Evolutionary conservation across 1,140 invertebrate species (phyloP), one percentile per base, ranked within the genome.

Genomic region (Saccostrea echinata): DNA sequence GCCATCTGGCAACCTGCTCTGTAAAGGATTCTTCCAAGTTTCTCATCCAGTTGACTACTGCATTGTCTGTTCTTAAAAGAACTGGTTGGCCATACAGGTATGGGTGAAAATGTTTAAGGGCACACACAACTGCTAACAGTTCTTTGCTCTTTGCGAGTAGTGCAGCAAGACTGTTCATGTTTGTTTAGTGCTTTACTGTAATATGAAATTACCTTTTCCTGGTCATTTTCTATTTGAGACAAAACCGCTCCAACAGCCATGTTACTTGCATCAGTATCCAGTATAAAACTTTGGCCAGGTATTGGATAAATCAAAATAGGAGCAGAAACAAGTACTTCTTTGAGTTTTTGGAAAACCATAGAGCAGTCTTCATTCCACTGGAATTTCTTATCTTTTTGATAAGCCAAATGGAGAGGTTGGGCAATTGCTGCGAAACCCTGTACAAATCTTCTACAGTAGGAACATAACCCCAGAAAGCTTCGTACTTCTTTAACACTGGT

Each of bases 231-330:
- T 16, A 91, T 88, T 91, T 96, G 95, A n/a, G 92, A 92, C 21
- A 96, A 84, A 11, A 95, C 93, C 24, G 94, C 95, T 43, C 92
- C 93, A 3, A 94, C 71, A 21, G 85, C 92, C 12, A 84, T 18
- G 35, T 92, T 88, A 71, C 88, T 90, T 30, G 88, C 91, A 86
- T 93, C 92, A 13, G 88, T 91, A 27, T 43, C 35, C 6, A 43
- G 35, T 43, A 43, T 43, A 6, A 43, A 43, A 43, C 35, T 43
- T 6, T 43, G 35, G 35, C 35, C 35, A 43, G 35, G 35, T 43
- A 43, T 43, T 43, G 35, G 35, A 43, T 43, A 43, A 43, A 43
- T 43, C 6, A 43, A 43, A 43, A 43, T 43, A n/a, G 35, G 35
- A 6, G 35, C 2, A 43, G 35, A 43, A 43, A 43, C 35, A 43